Evolutionary conservation across 2,797 vertebrate genomes (phyloP).

Genomic region (Protonibea diacanthus): DNA sequence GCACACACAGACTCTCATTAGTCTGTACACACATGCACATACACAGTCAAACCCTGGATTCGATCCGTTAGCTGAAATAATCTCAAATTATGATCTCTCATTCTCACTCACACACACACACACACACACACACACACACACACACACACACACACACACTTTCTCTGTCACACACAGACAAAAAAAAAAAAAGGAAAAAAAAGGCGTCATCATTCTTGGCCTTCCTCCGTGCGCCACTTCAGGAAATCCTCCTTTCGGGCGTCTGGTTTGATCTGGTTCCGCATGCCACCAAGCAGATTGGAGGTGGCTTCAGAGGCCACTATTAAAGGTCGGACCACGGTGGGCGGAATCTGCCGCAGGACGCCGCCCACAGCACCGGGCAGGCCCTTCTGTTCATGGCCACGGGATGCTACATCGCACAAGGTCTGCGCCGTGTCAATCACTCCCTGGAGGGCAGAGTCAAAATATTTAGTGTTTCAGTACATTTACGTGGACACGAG

Average conservation of each 20-base stretch:
- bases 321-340: conserved; percentile 93
- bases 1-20: conserved; percentile 59
- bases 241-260: conserved; percentile 93
- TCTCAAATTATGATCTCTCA: conserved; percentile 17
- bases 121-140: background rate
- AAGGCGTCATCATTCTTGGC: conserved; percentile 86
- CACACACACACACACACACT: background rate
- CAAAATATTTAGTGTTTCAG: background rate
- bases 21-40: conserved; percentile 60
- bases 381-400: conserved; percentile 94
- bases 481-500: background rate
- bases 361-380: conserved; percentile 93
- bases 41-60: conserved; percentile 46
- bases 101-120: too few species aligned
- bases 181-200: conserved; percentile 41
- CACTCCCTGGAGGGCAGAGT: conserved; percentile 84
- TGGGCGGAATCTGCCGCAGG: conserved; percentile 94
- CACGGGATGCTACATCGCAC: conserved; percentile 92
- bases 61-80: conserved; percentile 39
- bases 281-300: conserved; percentile 93
- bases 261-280: conserved; percentile 95
- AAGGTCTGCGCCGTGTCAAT: conserved; percentile 94
- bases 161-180: conserved; percentile 25
- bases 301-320: conserved; percentile 94
- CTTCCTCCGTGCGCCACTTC: conserved; percentile 93